Conservation (phyloP, 2,888 invertebrate species). For the Rhagium mordax region DNA sequence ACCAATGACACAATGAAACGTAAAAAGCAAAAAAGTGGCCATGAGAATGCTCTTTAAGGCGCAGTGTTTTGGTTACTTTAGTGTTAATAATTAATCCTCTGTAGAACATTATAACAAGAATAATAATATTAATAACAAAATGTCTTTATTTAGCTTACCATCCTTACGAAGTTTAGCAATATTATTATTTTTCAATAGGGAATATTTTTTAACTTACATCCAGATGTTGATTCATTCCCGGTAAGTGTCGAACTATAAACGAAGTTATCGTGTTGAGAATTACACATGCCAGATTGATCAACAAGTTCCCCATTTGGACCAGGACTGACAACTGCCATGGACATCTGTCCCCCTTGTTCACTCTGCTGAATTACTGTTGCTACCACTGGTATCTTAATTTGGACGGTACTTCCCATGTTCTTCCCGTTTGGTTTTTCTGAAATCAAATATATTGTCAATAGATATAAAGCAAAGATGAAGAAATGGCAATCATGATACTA, state of each 20-base stretch:
- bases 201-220: conserved; percentile 4
- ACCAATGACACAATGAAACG: too few species aligned
- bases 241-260: conserved; percentile 51
- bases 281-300: conserved; percentile 39
- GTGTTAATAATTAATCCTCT: too few species aligned
- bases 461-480: neutral
- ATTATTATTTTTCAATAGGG: neutral
- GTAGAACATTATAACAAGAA: too few species aligned
- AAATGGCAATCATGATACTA: too few species aligned
- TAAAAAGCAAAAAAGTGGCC: too few species aligned
- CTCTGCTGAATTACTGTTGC: conserved; percentile 68
- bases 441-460: neutral
- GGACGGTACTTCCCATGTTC: conserved; percentile 63
- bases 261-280: conserved; percentile 43
- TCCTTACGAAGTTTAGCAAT: too few species aligned
- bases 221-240: conserved; percentile 25
- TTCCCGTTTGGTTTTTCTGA: conserved; percentile 43
- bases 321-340: conserved; percentile 67
- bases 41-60: too few species aligned
- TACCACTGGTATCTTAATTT: conserved; percentile 69
- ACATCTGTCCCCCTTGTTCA: conserved; percentile 62
- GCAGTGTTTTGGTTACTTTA: too few species aligned
- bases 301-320: conserved; percentile 60
- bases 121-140: too few species aligned
- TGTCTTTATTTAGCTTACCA: too few species aligned